Evolutionary conservation across 2,797 vertebrate genomes (phyloP).

Genomic region (Enteromius mattozi): DNA sequence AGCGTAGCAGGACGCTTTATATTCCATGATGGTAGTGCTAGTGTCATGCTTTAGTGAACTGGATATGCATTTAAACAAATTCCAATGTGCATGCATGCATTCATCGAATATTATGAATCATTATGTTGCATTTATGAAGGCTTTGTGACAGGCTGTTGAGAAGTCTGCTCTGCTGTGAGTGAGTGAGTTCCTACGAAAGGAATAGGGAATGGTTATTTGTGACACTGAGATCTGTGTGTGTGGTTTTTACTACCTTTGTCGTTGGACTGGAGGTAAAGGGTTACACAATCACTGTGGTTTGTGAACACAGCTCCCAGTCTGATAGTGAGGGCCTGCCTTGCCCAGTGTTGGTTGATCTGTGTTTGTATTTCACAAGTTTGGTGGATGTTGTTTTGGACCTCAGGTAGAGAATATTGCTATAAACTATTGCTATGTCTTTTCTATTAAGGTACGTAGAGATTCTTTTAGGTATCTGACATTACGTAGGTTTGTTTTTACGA

Average conservation of each 20-base stretch:
- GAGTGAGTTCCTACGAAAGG: conserved; percentile 36
- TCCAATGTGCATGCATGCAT: conserved; percentile 24
- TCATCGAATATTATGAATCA: conserved; percentile 24
- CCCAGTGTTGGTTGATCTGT: conserved; percentile 44
- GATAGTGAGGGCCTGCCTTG: conserved; percentile 22
- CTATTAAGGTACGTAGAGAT: too few species aligned
- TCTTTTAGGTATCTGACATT: not conserved
- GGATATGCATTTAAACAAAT: conserved; percentile 5
- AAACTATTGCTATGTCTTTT: not conserved
- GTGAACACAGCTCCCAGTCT: conserved; percentile 36
- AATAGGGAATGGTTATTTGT: conserved; percentile 46
- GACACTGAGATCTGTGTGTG: conserved; percentile 43
- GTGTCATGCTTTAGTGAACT: not conserved
- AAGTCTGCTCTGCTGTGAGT: conserved; percentile 19
- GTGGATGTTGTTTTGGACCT: conserved; percentile 48
- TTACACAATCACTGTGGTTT: conserved; percentile 38
- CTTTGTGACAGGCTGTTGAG: conserved; percentile 10
- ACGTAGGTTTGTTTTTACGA: not conserved
- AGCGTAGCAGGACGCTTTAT: not conserved
- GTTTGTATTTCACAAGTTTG: conserved; percentile 37
- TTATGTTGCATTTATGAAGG: conserved; percentile 46
- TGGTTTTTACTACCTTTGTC: conserved; percentile 31
- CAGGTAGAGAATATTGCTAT: not conserved
- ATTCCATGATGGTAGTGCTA: conserved; percentile 8
- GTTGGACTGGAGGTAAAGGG: conserved; percentile 35